Conservation (phyloP, 2,888 invertebrate genomes). For the Agonopterix subpropinquella region DNA sequence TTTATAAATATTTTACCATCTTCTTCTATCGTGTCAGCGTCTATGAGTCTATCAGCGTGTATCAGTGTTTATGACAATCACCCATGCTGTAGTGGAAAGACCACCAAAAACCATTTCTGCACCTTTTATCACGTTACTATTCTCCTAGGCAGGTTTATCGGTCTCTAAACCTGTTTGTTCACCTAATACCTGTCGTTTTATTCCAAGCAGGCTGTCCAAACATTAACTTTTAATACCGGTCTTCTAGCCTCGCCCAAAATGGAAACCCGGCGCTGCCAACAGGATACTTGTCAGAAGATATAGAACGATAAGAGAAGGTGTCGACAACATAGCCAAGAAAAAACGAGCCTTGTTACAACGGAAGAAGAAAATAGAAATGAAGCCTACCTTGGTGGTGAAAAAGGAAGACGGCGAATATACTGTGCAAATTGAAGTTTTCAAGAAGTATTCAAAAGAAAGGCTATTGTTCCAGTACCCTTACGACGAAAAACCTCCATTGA, state of each 20-base stretch:
- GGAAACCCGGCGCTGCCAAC: slow-evolving; percentile 63
- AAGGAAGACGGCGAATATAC: slow-evolving; percentile 60
- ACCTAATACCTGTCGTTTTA: too few species aligned
- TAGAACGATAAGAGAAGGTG: slow-evolving; percentile 47
- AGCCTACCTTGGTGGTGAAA: slow-evolving; percentile 52
- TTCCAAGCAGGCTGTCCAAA: too few species aligned
- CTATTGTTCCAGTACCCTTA: slow-evolving; percentile 59
- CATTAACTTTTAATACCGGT: neutral
- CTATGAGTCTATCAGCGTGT: too few species aligned
- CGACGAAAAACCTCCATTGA: slow-evolving; percentile 56
- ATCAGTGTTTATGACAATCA: too few species aligned
- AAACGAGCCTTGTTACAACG: slow-evolving; percentile 54
- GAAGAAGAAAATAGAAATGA: slow-evolving; percentile 60
- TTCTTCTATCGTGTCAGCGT: too few species aligned
- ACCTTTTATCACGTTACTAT: too few species aligned
- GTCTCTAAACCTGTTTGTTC: too few species aligned
- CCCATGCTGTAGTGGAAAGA: too few species aligned
- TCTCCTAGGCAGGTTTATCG: too few species aligned
- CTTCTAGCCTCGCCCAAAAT: slow-evolving; percentile 54
- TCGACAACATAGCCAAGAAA: slow-evolving; percentile 55
- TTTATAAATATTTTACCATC: too few species aligned
- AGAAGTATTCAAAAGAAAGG: slow-evolving; percentile 62
- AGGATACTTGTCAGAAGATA: slow-evolving; percentile 55
- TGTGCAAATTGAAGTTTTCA: slow-evolving; percentile 66
- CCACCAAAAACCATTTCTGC: too few species aligned